phyloP scores from a whole-genome alignment of 2,888 invertebrate species.

The Theretra japonica region DNA sequence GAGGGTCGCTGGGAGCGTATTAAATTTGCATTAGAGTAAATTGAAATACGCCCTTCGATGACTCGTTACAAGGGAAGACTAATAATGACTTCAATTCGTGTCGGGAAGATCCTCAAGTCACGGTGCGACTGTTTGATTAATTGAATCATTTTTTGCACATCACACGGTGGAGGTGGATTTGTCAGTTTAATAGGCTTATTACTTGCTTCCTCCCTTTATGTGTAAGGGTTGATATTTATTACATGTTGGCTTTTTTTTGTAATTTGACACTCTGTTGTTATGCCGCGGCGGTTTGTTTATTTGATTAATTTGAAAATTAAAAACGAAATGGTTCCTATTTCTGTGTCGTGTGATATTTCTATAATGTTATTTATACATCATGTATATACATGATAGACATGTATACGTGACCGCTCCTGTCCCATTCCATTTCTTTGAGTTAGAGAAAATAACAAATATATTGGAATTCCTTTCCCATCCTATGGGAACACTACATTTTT shows the following conservation, averaged over 20 bases:
- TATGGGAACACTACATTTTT: too few species aligned
- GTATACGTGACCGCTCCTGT: too few species aligned
- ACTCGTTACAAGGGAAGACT: slow-evolving; percentile 77
- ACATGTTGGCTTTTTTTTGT: slow-evolving; percentile 5
- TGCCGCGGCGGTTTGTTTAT: background rate
- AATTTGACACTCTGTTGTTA: background rate
- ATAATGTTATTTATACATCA: too few species aligned
- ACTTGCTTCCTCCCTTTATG: slow-evolving; percentile 16
- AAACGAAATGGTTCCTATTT: too few species aligned
- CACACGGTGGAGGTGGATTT: slow-evolving; percentile 40
- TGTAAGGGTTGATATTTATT: slow-evolving; percentile 6
- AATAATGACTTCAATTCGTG: slow-evolving; percentile 80
- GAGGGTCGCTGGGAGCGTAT: slow-evolving; percentile 74
- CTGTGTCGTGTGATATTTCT: too few species aligned
- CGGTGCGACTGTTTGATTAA: slow-evolving; percentile 81
- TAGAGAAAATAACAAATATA: too few species aligned
- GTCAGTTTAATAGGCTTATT: slow-evolving; percentile 29
- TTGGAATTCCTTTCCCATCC: too few species aligned
- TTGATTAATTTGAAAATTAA: too few species aligned
- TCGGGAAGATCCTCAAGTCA: slow-evolving; percentile 76
- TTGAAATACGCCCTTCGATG: slow-evolving; percentile 83
- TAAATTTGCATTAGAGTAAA: slow-evolving; percentile 84
- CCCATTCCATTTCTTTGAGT: too few species aligned
- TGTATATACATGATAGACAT: too few species aligned
- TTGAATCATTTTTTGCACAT: slow-evolving; percentile 77